These are phyloP conservation scores for Camponotus floridanus DNA, from an alignment of 1,140 invertebrate genomes.

Conservation along the genomic window DNA sequence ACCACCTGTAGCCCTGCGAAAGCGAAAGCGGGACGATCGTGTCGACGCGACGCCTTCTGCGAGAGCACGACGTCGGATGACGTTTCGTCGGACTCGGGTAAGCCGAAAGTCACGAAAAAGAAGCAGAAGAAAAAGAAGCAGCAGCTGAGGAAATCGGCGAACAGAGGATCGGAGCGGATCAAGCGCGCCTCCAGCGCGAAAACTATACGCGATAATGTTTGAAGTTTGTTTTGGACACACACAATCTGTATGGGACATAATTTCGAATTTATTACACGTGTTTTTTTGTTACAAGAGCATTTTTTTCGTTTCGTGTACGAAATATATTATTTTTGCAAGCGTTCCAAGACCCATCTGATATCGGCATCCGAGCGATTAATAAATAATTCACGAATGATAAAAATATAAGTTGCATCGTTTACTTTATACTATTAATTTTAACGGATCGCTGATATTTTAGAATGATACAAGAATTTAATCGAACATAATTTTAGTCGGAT, in stretches of 20 bases:
- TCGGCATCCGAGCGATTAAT: no score
- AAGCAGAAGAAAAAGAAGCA: conserved; percentile 86
- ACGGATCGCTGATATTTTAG: no score
- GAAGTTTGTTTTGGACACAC: background rate
- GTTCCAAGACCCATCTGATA: no score
- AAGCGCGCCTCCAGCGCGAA: conserved; percentile 57
- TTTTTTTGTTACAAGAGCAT: no score
- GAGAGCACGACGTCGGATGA: conserved; percentile 87
- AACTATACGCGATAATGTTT: conserved; percentile 18
- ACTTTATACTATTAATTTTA: no score
- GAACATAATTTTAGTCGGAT: no score
- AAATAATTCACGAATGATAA: no score
- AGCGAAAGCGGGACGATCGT: conserved; percentile 50
- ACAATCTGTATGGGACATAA: no score
- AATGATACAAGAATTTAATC: no score
- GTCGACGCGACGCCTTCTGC: conserved; percentile 59
- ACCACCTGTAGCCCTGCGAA: conserved; percentile 12
- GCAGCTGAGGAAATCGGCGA: conserved; percentile 79
- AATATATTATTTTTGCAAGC: no score
- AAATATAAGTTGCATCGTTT: no score
- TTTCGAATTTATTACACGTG: background rate
- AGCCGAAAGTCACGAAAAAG: conserved; percentile 82
- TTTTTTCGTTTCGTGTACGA: no score
- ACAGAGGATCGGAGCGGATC: conserved; percentile 42
- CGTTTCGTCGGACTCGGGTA: conserved; percentile 55